A percentile compares a stretch with the other conserved stretches of the same genome.
Conservation (phyloP, 2,888 invertebrate species). For the Coelopa pilipes region DNA sequence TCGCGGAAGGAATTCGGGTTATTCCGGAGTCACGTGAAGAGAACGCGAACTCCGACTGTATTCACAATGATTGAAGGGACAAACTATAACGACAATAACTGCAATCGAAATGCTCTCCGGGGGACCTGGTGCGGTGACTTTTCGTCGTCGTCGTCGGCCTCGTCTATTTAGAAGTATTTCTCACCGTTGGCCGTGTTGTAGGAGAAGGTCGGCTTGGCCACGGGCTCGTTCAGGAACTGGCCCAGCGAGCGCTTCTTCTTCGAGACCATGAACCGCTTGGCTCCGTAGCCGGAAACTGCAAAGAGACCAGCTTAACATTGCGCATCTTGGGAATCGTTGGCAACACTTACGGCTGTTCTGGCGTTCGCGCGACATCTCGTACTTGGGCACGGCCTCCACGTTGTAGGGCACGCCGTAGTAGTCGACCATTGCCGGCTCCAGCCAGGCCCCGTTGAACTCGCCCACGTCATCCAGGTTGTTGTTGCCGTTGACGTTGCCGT, state of each 20-base stretch:
- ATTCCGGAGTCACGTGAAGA: neutral
- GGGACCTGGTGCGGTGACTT: neutral
- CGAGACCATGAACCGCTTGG: conserved; percentile 65
- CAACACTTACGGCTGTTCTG: conserved; percentile 62
- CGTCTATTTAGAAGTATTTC: conserved; percentile 56
- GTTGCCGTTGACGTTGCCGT: conserved; percentile 1
- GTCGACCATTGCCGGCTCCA: conserved; percentile 60
- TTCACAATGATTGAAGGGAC: neutral
- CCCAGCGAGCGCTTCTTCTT: conserved; percentile 63
- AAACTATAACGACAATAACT: no score
- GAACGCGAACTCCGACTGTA: neutral
- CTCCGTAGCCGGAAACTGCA: conserved; percentile 52
- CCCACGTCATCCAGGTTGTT: conserved; percentile 43
- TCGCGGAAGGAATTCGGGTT: neutral
- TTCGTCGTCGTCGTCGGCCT: neutral
- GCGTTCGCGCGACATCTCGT: conserved; percentile 60
- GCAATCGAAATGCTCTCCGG: neutral
- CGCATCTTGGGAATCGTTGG: neutral
- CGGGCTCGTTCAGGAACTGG: conserved; percentile 55
- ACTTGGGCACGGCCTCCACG: conserved; percentile 60
- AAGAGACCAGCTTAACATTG: conserved; percentile 9
- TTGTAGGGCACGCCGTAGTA: conserved; percentile 63
- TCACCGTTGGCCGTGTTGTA: conserved; percentile 56
- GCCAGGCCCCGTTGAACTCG: conserved; percentile 55
- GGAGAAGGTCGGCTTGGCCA: conserved; percentile 54